Base-by-base conservation (phyloP, 2,888 invertebrate genomes). In the Camptogramma bilineatum region DNA sequence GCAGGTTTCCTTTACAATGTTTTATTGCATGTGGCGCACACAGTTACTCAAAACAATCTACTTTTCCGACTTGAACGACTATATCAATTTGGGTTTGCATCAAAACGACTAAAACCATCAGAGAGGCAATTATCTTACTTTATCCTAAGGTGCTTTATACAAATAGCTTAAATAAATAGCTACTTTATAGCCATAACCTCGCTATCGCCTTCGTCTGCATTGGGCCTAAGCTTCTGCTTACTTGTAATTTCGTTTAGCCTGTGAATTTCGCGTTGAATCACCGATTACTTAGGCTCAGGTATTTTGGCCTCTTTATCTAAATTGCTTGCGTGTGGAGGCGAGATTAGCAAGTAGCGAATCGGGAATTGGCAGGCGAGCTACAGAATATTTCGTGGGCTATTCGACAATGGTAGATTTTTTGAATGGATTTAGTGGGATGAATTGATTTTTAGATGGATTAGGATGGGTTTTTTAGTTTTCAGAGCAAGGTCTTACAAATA, bases 281-380 rank as follows among this genome's bases (percentile, higher is more conserved):
- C 53, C 65, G 57, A 54, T 65, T 65, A 62, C 57, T 64, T 57
- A 62, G 65, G 66, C 54, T 53, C 53, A 65, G 65, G 65, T 61
- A 61, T 65, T 64, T 64, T 24, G 57, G 44, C 58, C 61, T 66
- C 52, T 52, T 62, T 66, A 66, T 66, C 66, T 62, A 62, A 66
- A 66, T 66, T 61, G 62, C 62, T 66, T 55, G 66, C 66, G 66
- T 66, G 62, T 51, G 57, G 54, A 31, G 46, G 46, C n/a, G 53
- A 58, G 66, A 66, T 66, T 66, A 66, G 66, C 58, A 42, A 19
- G 64, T 42, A 59, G 39, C 58, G 39, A 59, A 52, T 50, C 28
- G 53, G 50, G 24, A 52, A 63, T 53, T 18, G 62, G 55, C 57
- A 57, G 52, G 52, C 39, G 39, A 28, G 42, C 8, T 52, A 42